Base-by-base conservation (phyloP, 2,888 invertebrate species). In the Lasius fuliginosus region DNA sequence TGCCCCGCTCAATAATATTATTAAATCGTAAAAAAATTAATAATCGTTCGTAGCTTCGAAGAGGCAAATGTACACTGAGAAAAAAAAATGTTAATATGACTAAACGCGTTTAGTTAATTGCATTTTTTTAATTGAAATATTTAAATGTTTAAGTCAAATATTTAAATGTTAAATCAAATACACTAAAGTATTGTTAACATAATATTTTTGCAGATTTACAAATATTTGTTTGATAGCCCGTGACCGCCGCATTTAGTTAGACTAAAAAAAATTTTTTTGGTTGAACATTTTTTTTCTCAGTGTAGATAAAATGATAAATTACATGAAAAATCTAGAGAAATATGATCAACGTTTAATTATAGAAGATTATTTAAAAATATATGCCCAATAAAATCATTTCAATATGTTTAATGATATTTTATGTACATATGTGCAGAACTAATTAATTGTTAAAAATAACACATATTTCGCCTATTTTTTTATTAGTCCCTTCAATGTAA, bases 11-110 rank as follows among this genome's bases (percentile, higher is more conserved):
- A 18, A 9, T 18, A 65, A 65, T 62, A 36, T 42, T 40, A 74
- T 74, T 46, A 74, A 74, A 62, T 15, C 18, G 18, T 27, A 49
- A 74, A 12, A 53, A 18, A 40, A 74, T 60, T 74, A 62, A 74
- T 62, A 12, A 5, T 9, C 1, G 18, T 3, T 73, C 23, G 23
- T 40, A 40, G 15, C 3, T 40, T 74, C 4, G 15, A 58, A 27
- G 1, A 12, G 6, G 33, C 6, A 5, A 40, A 60, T 49, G 6
- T n/a, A n/a, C n/a, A n/a, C n/a, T n/a, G n/a, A n/a, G n/a, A n/a
- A n/a, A n/a, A n/a, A n/a, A n/a, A n/a, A n/a, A n/a, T n/a, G n/a
- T n/a, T n/a, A n/a, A n/a, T n/a, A n/a, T n/a, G n/a, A n/a, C n/a
- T n/a, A n/a, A n/a, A n/a, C n/a, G n/a, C n/a, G n/a, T n/a, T n/a